These are phyloP conservation scores for Himalopsyche anomala DNA, from an alignment of 2,888 invertebrate genomes.

Conservation along the genomic window DNA sequence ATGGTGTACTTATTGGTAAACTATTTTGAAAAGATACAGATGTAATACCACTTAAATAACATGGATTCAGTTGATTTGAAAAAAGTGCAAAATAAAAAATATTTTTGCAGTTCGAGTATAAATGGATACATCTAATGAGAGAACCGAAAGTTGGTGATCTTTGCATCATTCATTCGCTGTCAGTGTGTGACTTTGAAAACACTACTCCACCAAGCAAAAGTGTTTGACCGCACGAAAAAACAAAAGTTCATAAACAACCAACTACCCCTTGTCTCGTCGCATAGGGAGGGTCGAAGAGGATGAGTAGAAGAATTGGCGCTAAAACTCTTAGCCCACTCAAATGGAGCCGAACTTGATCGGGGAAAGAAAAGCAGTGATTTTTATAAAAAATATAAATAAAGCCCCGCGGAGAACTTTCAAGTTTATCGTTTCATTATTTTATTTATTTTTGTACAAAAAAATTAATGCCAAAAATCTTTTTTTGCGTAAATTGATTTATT, in stretches of 20 bases:
- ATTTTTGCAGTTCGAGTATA: too few relatives aligned
- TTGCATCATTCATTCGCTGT: conserved; percentile 8
- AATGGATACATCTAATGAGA: too few relatives aligned
- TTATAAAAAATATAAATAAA: neutral
- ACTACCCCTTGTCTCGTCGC: conserved; percentile 10
- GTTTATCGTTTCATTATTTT: too few relatives aligned
- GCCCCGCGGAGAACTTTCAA: too few relatives aligned
- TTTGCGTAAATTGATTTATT: too few relatives aligned
- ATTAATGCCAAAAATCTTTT: too few relatives aligned
- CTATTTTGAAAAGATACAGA: too few relatives aligned
- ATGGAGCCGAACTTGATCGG: neutral
- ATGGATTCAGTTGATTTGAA: too few relatives aligned
- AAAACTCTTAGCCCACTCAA: neutral
- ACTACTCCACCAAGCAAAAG: conserved; percentile 12
- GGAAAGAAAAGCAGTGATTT: neutral
- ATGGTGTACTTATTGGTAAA: too few relatives aligned
- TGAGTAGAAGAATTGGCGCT: neutral
- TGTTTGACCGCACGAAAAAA: conserved; percentile 25
- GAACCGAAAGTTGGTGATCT: neutral
- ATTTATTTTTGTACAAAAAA: too few relatives aligned
- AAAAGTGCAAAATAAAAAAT: too few relatives aligned
- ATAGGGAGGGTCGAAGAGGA: neutral
- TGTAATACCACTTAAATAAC: too few relatives aligned
- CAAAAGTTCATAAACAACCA: conserved; percentile 20
- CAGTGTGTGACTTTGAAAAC: neutral